These are phyloP conservation scores for Resseliella maxima DNA, from an alignment of 2,888 invertebrate species.

Conservation along the genomic window DNA sequence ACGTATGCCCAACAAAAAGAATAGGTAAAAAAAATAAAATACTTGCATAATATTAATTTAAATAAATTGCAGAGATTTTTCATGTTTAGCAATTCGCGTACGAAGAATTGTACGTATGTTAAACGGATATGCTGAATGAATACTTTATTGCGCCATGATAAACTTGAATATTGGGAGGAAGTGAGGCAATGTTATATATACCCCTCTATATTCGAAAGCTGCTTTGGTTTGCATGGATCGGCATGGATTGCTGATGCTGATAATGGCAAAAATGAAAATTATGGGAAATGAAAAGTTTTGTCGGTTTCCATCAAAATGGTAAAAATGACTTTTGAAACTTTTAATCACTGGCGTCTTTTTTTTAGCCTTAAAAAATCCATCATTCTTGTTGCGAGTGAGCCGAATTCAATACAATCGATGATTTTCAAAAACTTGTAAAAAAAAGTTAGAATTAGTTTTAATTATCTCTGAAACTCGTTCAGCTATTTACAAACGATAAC, in stretches of 20 bases:
- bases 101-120: background rate
- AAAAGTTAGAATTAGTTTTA: background rate
- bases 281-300: constrained; percentile 9
- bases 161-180: background rate
- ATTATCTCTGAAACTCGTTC: constrained; percentile 10
- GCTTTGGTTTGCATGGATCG: background rate
- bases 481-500: constrained; percentile 31
- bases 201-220: background rate
- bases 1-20: too few relatives aligned
- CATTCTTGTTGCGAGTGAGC: background rate
- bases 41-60: constrained; percentile 48
- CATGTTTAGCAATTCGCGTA: constrained; percentile 9
- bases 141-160: background rate
- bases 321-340: constrained; percentile 35
- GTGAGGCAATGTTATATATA: background rate
- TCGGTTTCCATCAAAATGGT: constrained; percentile 44
- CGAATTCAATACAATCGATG: background rate
- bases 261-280: background rate
- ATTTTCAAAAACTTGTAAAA: background rate
- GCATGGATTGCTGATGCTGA: too few relatives aligned
- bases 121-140: constrained; percentile 45
- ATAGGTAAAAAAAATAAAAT: background rate
- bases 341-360: constrained; percentile 3
- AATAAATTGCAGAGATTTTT: constrained; percentile 43
- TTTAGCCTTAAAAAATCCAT: background rate